Percentiles rank a stretch among this genome's conserved stretches.
Evolutionary conservation across 1,140 invertebrate genomes (phyloP).

Genomic region (Teleopsis dalmanni): DNA sequence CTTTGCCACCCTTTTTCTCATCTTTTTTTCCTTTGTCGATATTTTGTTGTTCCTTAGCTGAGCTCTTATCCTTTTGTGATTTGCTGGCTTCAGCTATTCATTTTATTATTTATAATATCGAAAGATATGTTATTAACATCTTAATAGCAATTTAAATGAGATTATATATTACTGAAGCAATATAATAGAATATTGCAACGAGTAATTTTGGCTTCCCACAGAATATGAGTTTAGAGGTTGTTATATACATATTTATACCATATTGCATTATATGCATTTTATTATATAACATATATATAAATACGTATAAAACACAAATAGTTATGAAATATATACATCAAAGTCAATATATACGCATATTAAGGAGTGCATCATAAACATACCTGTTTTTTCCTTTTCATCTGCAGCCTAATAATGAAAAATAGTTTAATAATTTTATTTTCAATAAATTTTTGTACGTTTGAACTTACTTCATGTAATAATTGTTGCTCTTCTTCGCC

Average conservation of each 20-base stretch:
- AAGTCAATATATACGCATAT: background rate
- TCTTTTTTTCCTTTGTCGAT: constrained; percentile 19
- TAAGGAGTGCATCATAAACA: constrained; percentile 11
- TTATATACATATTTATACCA: constrained; percentile 8
- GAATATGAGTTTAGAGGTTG: background rate
- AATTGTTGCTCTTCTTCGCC: constrained; percentile 71
- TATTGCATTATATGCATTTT: background rate
- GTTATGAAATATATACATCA: background rate
- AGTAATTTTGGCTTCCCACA: too few relatives aligned
- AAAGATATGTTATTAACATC: too few relatives aligned
- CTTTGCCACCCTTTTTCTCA: constrained; percentile 26
- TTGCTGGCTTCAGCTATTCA: too few relatives aligned
- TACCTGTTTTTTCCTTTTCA: constrained; percentile 37
- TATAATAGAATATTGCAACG: too few relatives aligned
- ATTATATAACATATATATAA: background rate
- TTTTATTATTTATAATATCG: too few relatives aligned
- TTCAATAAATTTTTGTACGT: too few relatives aligned
- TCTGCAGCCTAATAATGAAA: constrained; percentile 50
- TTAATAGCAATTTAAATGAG: background rate
- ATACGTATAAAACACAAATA: background rate
- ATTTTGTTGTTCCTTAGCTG: too few relatives aligned
- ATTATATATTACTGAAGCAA: background rate
- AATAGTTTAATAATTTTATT: too few relatives aligned
- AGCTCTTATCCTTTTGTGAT: too few relatives aligned
- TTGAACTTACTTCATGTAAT: constrained; percentile 66